A percentile compares a stretch with the other conserved stretches of the same genome.
phyloP scores from a whole-genome alignment of 2,888 invertebrate genomes.

The Troglohyphantes excavatus region DNA sequence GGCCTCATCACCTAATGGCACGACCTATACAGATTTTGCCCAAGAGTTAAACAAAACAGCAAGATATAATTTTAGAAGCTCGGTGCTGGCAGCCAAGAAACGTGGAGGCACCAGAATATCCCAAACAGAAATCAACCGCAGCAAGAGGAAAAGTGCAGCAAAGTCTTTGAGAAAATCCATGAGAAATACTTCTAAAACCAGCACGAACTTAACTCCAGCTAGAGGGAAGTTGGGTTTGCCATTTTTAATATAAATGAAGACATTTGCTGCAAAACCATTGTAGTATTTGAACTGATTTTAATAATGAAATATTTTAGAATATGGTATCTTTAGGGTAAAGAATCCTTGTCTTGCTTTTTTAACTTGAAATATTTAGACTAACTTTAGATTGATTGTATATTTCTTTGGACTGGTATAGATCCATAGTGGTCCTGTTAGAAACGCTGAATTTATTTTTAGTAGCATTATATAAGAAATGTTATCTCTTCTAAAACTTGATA shows the following conservation, averaged over 20 bases:
- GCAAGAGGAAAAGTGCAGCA: constrained; percentile 23
- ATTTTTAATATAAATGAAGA: constrained; percentile 36
- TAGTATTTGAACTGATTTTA: neutral
- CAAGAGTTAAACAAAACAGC: constrained; percentile 44
- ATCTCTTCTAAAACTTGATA: no score
- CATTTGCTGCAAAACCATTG: neutral
- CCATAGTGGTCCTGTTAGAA: no score
- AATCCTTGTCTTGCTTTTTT: no score
- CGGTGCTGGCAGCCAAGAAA: constrained; percentile 61
- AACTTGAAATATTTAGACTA: no score
- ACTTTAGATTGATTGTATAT: no score
- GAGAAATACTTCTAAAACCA: constrained; percentile 6
- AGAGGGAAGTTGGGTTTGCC: constrained; percentile 72
- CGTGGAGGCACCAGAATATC: constrained; percentile 50
- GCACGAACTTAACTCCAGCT: constrained; percentile 67
- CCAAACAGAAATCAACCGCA: neutral
- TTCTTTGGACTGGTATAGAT: no score
- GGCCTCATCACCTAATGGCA: no score
- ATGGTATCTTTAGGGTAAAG: neutral
- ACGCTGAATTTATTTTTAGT: no score
- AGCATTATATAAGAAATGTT: no score
- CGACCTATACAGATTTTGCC: no score
- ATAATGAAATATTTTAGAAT: neutral
- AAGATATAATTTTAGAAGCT: constrained; percentile 48
- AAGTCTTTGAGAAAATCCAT: constrained; percentile 22